These are phyloP conservation scores for Andricus curvator DNA, from an alignment of 2,888 invertebrate species.

Conservation along the genomic window DNA sequence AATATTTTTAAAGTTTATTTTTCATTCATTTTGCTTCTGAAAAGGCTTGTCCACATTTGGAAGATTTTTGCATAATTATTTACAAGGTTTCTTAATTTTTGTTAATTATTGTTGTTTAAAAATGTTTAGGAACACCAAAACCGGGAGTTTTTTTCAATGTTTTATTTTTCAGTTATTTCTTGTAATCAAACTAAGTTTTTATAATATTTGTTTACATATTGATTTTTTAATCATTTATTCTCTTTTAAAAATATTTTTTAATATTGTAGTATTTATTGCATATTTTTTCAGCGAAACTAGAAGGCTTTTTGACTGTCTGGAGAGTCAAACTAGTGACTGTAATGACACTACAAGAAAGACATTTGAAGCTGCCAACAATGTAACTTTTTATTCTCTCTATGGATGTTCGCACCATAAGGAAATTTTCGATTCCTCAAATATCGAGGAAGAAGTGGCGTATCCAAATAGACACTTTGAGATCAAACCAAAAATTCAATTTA, in stretches of 20 bases:
- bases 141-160: no score
- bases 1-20: no score
- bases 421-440: background rate
- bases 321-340: background rate
- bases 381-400: slow-evolving; percentile 9
- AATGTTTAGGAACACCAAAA: no score
- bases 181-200: no score
- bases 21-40: no score
- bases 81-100: no score
- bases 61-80: no score
- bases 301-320: background rate
- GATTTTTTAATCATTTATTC: background rate
- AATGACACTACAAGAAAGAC: background rate
- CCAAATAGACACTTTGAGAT: background rate
- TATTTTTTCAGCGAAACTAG: slow-evolving; percentile 13
- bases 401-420: background rate
- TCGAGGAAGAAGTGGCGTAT: background rate
- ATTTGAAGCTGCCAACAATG: slow-evolving; percentile 15
- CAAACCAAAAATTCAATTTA: background rate
- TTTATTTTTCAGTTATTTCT: background rate
- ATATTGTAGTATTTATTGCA: background rate
- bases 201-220: no score
- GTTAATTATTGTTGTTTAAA: no score
- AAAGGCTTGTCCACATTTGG: no score
- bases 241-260: background rate